Conservation (phyloP, 2,113 vertebrate species). For the Scalopus aquaticus region DNA sequence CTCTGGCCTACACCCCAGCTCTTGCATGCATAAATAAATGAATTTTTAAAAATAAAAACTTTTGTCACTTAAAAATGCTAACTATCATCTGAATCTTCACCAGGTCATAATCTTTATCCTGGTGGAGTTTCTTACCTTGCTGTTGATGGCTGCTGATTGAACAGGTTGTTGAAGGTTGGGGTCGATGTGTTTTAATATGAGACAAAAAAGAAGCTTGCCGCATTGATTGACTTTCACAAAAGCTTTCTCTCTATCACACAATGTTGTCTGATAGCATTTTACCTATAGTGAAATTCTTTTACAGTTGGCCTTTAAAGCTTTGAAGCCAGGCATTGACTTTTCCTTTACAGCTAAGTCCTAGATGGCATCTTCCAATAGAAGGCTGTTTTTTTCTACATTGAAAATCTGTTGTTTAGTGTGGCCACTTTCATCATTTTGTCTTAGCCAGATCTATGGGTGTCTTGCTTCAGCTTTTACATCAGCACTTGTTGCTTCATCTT, state of each 20-base stretch:
- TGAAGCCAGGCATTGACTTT: not conserved
- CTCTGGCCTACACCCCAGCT: too few species aligned
- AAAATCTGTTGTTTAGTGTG: not conserved
- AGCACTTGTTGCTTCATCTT: not conserved
- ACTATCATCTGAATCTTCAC: not conserved
- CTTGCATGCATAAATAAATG: too few species aligned
- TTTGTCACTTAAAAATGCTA: not conserved
- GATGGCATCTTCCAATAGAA: not conserved
- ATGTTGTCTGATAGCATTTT: not conserved
- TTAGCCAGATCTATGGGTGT: not conserved
- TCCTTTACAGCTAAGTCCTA: not conserved
- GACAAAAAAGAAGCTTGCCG: not conserved
- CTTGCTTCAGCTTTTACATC: not conserved
- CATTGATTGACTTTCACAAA: not conserved
- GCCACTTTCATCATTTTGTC: not conserved
- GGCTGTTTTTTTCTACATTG: not conserved
- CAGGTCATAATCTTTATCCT: not conserved
- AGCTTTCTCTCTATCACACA: not conserved
- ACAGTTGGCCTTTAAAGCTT: not conserved
- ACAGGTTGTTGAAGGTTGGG: not conserved
- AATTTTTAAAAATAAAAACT: not conserved
- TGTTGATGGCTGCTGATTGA: not conserved
- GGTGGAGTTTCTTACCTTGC: not conserved
- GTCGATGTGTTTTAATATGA: not conserved
- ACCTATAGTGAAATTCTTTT: not conserved